These are phyloP conservation scores for Smutsia gigantea DNA, from an alignment of 2,797 vertebrate genomes.

Conservation along the genomic window DNA sequence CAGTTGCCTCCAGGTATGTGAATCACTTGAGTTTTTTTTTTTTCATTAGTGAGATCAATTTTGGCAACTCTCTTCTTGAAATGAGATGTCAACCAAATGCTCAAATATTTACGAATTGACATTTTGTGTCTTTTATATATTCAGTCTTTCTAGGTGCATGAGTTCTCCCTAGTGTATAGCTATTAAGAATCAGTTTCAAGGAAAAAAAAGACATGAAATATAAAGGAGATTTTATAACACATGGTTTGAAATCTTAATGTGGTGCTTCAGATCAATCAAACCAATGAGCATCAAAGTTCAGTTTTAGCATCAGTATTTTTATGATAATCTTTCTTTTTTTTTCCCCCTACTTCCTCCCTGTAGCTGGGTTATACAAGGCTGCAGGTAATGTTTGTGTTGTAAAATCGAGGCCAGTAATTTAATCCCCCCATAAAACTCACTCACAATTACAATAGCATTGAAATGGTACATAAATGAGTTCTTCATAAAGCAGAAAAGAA, in stretches of 20 bases:
- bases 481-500: slow-evolving; percentile 80
- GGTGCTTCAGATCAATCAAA: slow-evolving; percentile 61
- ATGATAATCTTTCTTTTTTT: slow-evolving; percentile 6
- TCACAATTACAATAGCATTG: slow-evolving; percentile 74
- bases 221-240: slow-evolving; percentile 39
- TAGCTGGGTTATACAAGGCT: slow-evolving; percentile 59
- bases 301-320: slow-evolving; percentile 51
- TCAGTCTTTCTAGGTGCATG: slow-evolving; percentile 48
- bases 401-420: slow-evolving; percentile 80
- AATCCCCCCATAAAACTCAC: slow-evolving; percentile 78
- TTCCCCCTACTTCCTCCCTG: slow-evolving; percentile 42
- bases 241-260: slow-evolving; percentile 61
- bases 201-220: slow-evolving; percentile 13
- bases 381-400: slow-evolving; percentile 80
- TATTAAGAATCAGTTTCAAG: slow-evolving; percentile 23
- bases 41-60: slow-evolving; percentile 29
- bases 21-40: neutral
- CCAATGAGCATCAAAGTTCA: slow-evolving; percentile 59
- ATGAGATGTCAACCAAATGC: slow-evolving; percentile 68
- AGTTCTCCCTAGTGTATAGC: neutral
- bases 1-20: neutral
- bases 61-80: slow-evolving; percentile 51
- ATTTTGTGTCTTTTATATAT: slow-evolving; percentile 77
- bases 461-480: slow-evolving; percentile 75
- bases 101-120: slow-evolving; percentile 74